These are phyloP conservation scores for Catostomus latipinnis DNA, from an alignment of 2,797 vertebrate genomes.

Conservation along the genomic window DNA sequence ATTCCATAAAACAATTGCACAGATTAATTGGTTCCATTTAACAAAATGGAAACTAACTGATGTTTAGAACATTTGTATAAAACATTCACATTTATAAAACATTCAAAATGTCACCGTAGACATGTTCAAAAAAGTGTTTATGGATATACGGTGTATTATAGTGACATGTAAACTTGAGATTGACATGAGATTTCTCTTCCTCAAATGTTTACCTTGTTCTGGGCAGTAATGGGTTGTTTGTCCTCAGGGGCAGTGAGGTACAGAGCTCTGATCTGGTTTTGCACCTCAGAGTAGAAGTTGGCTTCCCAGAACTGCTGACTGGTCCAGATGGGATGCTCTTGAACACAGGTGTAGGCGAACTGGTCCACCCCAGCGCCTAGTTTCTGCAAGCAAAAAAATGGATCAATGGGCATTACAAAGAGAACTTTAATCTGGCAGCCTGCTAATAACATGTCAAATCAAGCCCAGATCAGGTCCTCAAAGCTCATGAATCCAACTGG, in stretches of 20 bases:
- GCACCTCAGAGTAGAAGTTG: slow-evolving; percentile 95
- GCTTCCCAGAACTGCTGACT: slow-evolving; percentile 99
- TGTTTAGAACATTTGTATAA: too few species aligned
- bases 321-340: slow-evolving; percentile 97
- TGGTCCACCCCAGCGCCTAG: slow-evolving; percentile 93
- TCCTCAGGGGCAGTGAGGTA: slow-evolving; percentile 87
- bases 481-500: slow-evolving; percentile 43
- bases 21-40: too few species aligned
- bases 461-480: neutral
- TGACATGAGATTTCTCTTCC: neutral
- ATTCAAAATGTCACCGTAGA: too few species aligned
- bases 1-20: too few species aligned
- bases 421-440: neutral
- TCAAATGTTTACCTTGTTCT: slow-evolving; percentile 79
- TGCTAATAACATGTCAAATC: slow-evolving; percentile 2
- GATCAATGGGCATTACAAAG: neutral
- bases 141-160: neutral
- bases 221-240: slow-evolving; percentile 73
- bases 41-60: too few species aligned
- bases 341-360: slow-evolving; percentile 97
- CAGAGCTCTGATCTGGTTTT: slow-evolving; percentile 91
- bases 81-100: too few species aligned
- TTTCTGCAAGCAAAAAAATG: slow-evolving; percentile 80
- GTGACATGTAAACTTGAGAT: neutral
- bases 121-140: too few species aligned